phyloP scores from a whole-genome alignment of 1,140 invertebrate genomes.

The Ips typographus region DNA sequence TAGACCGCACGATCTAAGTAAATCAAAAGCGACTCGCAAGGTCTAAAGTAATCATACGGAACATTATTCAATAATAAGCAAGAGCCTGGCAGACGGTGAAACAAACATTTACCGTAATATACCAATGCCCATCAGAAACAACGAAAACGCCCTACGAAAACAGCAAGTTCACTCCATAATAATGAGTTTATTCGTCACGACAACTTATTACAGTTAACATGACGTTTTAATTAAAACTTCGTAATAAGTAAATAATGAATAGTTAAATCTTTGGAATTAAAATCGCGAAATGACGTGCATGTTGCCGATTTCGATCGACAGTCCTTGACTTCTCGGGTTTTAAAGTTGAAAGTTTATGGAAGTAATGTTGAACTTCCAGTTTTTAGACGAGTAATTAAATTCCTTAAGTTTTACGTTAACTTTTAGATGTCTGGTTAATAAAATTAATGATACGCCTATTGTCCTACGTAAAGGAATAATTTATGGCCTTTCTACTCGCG shows the following conservation, averaged over 20 bases:
- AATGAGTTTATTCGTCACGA: constrained; percentile 34
- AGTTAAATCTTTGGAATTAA: constrained; percentile 33
- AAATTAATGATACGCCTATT: too few species aligned
- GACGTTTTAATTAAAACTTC: constrained; percentile 38
- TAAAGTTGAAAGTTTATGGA: too few species aligned
- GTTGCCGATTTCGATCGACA: constrained; percentile 1
- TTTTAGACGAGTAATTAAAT: too few species aligned
- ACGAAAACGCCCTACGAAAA: neutral
- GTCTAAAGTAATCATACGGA: too few species aligned
- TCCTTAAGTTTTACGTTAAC: too few species aligned
- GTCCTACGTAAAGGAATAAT: too few species aligned
- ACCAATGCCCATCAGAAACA: neutral
- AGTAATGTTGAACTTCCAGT: too few species aligned
- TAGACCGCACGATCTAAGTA: too few species aligned
- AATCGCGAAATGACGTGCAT: constrained; percentile 28
- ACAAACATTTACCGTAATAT: constrained; percentile 1
- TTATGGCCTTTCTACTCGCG: too few species aligned
- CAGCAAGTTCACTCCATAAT: constrained; percentile 16
- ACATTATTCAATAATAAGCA: too few species aligned
- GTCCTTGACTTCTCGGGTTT: neutral
- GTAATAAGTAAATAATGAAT: constrained; percentile 37
- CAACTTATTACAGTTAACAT: constrained; percentile 36
- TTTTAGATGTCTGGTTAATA: too few species aligned
- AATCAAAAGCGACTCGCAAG: too few species aligned
- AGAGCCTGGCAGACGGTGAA: neutral